phyloP scores from a whole-genome alignment of 1,140 invertebrate species.

The Bombus confusus region DNA sequence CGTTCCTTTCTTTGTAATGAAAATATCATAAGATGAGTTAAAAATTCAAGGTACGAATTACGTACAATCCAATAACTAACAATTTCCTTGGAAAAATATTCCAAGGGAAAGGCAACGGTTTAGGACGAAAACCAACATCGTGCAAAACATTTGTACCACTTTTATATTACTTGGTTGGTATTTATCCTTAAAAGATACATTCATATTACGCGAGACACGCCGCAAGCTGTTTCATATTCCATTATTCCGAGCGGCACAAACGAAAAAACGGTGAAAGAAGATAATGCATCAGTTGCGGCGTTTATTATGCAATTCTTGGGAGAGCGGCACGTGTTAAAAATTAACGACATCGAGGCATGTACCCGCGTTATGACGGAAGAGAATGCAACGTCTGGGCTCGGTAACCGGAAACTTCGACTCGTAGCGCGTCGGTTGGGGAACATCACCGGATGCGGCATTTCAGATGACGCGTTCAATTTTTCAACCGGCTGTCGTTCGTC shows the following conservation, averaged over 20 bases:
- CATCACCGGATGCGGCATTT: neutral
- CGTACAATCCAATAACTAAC: no score
- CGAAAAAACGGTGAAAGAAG: neutral
- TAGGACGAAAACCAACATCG: no score
- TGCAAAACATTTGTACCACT: neutral
- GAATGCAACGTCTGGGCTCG: neutral
- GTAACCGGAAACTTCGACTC: neutral
- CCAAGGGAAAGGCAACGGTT: no score
- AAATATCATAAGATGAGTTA: neutral
- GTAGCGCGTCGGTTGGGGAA: neutral
- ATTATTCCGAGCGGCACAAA: neutral
- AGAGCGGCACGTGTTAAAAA: constrained; percentile 4
- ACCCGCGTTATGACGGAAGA: neutral
- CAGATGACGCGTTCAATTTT: constrained; percentile 46
- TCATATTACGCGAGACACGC: neutral
- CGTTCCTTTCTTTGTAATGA: neutral
- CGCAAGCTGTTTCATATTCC: neutral
- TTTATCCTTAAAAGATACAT: neutral
- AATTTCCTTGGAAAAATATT: no score
- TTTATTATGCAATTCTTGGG: neutral
- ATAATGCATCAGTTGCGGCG: neutral
- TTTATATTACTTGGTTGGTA: neutral
- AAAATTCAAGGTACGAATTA: neutral
- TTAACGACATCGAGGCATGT: constrained; percentile 1
- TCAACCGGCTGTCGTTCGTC: constrained; percentile 2